phyloP scores from a whole-genome alignment of 2,888 invertebrate species.

The Lochmaea capreae region DNA sequence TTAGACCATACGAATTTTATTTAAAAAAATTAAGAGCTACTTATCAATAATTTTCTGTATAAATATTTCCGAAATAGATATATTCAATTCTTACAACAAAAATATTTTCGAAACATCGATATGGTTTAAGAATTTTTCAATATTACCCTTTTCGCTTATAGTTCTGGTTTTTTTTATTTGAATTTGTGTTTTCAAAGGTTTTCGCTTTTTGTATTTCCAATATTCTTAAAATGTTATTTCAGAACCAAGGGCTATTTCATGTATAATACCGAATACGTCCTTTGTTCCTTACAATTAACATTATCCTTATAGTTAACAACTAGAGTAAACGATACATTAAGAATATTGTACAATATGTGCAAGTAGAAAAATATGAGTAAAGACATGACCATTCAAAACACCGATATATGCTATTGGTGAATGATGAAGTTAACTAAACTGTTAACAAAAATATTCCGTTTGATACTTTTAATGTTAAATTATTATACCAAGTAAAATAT shows the following conservation, averaged over 20 bases:
- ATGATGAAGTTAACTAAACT: too few relatives aligned
- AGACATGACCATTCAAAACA: slow-evolving; percentile 50
- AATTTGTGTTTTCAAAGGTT: slow-evolving; percentile 28
- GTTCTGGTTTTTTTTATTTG: background rate
- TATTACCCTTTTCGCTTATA: background rate
- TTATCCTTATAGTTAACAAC: slow-evolving; percentile 41
- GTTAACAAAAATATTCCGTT: background rate
- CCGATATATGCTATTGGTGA: slow-evolving; percentile 11
- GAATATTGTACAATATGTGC: slow-evolving; percentile 64
- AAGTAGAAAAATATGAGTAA: slow-evolving; percentile 66
- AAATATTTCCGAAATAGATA: too few relatives aligned
- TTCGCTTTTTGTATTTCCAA: slow-evolving; percentile 17
- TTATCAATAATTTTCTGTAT: too few relatives aligned
- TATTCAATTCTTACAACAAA: too few relatives aligned
- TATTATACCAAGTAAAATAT: too few relatives aligned
- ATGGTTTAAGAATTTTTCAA: too few relatives aligned
- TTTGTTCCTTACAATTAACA: slow-evolving; percentile 23
- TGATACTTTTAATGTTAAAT: too few relatives aligned
- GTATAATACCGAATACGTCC: slow-evolving; percentile 19
- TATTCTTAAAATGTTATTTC: slow-evolving; percentile 1
- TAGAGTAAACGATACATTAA: slow-evolving; percentile 47
- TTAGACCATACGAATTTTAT: too few relatives aligned
- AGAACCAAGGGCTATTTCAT: slow-evolving; percentile 39
- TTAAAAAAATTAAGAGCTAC: too few relatives aligned
- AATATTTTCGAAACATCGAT: too few relatives aligned